A percentile compares a stretch with the other conserved stretches of the same genome.
phyloP scores from a whole-genome alignment of 2,888 invertebrate species.

The Eustalomyia histrio region DNA sequence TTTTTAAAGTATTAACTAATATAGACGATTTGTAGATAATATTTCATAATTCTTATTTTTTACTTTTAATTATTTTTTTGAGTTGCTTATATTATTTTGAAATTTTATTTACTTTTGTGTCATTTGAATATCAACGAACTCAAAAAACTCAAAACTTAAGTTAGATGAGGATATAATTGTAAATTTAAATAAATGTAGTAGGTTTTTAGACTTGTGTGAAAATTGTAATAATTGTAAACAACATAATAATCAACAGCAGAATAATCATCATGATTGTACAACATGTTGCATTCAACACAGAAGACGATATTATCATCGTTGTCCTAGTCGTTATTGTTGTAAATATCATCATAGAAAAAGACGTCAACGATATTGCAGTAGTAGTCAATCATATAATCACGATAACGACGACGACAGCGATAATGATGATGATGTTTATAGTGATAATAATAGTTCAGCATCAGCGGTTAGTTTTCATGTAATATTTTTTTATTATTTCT shows the following conservation, averaged over 20 bases:
- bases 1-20: not conserved
- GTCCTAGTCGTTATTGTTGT: constrained; percentile 53
- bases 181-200: constrained; percentile 40
- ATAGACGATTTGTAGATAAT: constrained; percentile 48
- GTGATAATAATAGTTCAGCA: constrained; percentile 69
- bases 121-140: not conserved
- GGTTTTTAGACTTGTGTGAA: constrained; percentile 12
- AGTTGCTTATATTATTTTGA: constrained; percentile 48
- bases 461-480: constrained; percentile 73
- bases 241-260: constrained; percentile 54
- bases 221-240: constrained; percentile 45
- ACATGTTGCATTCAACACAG: constrained; percentile 49
- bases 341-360: constrained; percentile 56
- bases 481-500: constrained; percentile 59
- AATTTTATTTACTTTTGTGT: constrained; percentile 3
- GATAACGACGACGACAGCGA: constrained; percentile 45
- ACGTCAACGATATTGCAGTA: constrained; percentile 43
- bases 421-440: constrained; percentile 54
- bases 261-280: constrained; percentile 40
- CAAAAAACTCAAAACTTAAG: constrained; percentile 59
- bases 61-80: constrained; percentile 11
- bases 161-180: constrained; percentile 70
- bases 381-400: constrained; percentile 37
- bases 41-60: constrained; percentile 8
- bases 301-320: constrained; percentile 41